Evolutionary conservation across 92 coral and sea anemone species (phyloP).

Genomic region (Phenganax stokvisi): DNA sequence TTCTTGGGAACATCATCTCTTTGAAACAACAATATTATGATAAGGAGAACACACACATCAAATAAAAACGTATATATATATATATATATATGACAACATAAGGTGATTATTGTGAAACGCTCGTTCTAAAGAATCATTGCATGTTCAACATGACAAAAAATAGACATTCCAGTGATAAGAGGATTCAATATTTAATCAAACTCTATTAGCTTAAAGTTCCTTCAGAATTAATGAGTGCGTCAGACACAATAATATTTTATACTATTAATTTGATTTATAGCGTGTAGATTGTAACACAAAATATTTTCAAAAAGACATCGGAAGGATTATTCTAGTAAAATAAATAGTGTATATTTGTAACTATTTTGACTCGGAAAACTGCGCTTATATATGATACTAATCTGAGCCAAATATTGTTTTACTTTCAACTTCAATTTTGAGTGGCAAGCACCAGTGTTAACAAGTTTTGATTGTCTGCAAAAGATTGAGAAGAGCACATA

Average conservation of each 20-base stretch:
- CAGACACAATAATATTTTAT: too few relatives aligned
- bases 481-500: background rate
- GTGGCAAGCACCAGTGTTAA: too few relatives aligned
- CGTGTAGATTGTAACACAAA: background rate
- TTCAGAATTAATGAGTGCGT: too few relatives aligned
- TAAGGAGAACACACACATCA: conserved; percentile 17
- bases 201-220: too few relatives aligned
- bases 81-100: background rate
- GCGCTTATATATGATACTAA: background rate
- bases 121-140: background rate
- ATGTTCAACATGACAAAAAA: too few relatives aligned
- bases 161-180: too few relatives aligned
- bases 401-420: too few relatives aligned
- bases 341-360: background rate
- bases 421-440: too few relatives aligned
- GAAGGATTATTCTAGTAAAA: background rate
- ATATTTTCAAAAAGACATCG: background rate
- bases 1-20: background rate
- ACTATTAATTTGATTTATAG: too few relatives aligned
- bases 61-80: background rate
- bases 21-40: conserved; percentile 7
- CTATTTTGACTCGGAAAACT: background rate
- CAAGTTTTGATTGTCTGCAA: background rate
- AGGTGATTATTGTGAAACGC: background rate
- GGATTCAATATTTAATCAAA: too few relatives aligned